phyloP scores from a whole-genome alignment of 1,140 invertebrate genomes.

The Saccostrea glomerata region DNA sequence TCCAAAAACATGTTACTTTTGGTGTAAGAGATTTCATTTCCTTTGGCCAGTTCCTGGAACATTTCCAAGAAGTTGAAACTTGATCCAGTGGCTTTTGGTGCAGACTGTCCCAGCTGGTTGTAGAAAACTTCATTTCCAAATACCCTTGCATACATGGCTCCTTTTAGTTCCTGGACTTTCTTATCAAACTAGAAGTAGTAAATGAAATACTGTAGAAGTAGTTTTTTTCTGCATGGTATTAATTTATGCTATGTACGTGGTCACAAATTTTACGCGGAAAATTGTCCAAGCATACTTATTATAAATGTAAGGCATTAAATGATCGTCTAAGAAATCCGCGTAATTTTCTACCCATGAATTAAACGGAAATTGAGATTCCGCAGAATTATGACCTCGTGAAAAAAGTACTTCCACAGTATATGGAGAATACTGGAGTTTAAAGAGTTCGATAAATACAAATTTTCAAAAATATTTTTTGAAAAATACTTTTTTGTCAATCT shows the following conservation, averaged over 20 bases:
- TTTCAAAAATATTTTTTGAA: neutral
- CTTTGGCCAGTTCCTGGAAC: conserved; percentile 73
- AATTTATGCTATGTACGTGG: no score
- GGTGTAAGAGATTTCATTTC: conserved; percentile 76
- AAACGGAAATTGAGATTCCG: no score
- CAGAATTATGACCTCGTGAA: no score
- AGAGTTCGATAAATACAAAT: neutral
- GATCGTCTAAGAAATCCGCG: no score
- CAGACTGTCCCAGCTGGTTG: conserved; percentile 76
- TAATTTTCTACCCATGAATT: no score
- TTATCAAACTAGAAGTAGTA: conserved; percentile 41
- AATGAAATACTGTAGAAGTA: no score
- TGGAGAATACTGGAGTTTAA: neutral
- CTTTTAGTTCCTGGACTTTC: conserved; percentile 67
- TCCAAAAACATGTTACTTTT: conserved; percentile 91
- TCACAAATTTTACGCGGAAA: no score
- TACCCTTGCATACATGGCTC: conserved; percentile 75
- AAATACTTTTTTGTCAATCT: conserved; percentile 48
- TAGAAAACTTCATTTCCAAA: conserved; percentile 79
- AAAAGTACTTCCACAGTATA: no score
- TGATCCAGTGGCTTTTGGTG: conserved; percentile 80
- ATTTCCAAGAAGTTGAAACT: conserved; percentile 83
- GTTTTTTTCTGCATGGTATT: no score
- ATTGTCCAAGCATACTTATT: no score
- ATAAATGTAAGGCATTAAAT: no score